phyloP scores from a whole-genome alignment of 1,140 invertebrate species.

The Danaus plexippus region DNA sequence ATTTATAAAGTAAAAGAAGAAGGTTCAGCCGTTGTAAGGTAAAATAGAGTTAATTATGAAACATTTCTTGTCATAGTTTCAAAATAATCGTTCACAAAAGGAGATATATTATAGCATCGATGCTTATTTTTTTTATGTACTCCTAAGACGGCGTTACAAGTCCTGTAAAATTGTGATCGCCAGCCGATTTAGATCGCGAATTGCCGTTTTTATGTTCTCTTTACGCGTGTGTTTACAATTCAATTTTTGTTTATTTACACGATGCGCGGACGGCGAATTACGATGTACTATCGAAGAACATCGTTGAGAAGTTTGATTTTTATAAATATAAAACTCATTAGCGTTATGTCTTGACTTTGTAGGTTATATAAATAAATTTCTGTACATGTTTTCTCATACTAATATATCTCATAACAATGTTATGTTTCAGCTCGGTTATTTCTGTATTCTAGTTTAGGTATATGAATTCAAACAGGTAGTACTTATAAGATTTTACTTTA shows the following conservation, averaged over 20 bases:
- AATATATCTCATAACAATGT: too few species aligned
- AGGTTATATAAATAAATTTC: too few species aligned
- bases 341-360: too few species aligned
- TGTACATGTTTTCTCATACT: too few species aligned
- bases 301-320: conserved; percentile 7
- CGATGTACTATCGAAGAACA: conserved; percentile 13
- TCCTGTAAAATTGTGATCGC: conserved; percentile 22
- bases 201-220: conserved; percentile 54
- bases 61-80: too few species aligned
- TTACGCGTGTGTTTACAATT: conserved; percentile 59
- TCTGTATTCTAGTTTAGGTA: too few species aligned
- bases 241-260: conserved; percentile 64
- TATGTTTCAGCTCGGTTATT: too few species aligned
- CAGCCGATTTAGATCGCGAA: conserved; percentile 45
- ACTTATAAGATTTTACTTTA: too few species aligned
- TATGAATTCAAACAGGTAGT: neutral
- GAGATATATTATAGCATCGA: conserved; percentile 5
- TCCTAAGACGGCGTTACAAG: conserved; percentile 12
- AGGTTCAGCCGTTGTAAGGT: neutral
- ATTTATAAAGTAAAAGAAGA: too few species aligned
- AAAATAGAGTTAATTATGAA: conserved; percentile 1
- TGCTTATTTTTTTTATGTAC: conserved; percentile 13
- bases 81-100: neutral
- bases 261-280: conserved; percentile 27
- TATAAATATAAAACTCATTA: neutral